Conservation (phyloP, 2,797 vertebrate species). For the Euphonia xanthogaster region DNA sequence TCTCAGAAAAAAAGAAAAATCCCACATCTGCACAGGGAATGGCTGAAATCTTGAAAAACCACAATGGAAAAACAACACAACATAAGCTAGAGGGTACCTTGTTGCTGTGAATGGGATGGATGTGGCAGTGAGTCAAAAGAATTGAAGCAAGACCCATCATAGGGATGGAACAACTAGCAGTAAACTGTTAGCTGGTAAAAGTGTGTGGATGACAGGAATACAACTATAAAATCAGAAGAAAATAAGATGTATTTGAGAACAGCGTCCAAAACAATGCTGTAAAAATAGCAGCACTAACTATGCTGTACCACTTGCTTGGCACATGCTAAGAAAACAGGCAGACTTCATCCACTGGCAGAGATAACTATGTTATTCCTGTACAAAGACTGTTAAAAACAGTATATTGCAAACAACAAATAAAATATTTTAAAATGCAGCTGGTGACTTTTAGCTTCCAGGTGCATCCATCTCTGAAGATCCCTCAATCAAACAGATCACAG, state of each 20-base stretch:
- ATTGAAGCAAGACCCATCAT: background rate
- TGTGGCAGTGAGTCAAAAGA: background rate
- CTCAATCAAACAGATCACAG: background rate
- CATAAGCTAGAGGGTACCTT: background rate
- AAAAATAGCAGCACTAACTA: slow-evolving; percentile 9
- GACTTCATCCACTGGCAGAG: background rate
- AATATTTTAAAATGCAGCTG: background rate
- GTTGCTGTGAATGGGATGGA: background rate
- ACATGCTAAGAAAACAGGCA: background rate
- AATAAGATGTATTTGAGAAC: background rate
- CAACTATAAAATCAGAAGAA: slow-evolving; percentile 20
- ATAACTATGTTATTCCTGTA: background rate
- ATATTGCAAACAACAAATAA: background rate
- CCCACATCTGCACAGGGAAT: background rate
- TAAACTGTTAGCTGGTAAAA: background rate
- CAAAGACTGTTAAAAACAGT: background rate
- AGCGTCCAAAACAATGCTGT: background rate
- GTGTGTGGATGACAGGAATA: background rate
- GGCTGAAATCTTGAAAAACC: background rate
- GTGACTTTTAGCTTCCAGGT: background rate
- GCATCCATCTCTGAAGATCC: background rate
- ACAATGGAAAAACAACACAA: background rate
- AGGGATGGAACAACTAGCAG: background rate
- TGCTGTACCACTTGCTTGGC: background rate
- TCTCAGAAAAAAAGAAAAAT: background rate